Evolutionary conservation across 2,888 invertebrate species (phyloP), one percentile per base, ranked within the genome.

Genomic region (Andrena minutula): DNA sequence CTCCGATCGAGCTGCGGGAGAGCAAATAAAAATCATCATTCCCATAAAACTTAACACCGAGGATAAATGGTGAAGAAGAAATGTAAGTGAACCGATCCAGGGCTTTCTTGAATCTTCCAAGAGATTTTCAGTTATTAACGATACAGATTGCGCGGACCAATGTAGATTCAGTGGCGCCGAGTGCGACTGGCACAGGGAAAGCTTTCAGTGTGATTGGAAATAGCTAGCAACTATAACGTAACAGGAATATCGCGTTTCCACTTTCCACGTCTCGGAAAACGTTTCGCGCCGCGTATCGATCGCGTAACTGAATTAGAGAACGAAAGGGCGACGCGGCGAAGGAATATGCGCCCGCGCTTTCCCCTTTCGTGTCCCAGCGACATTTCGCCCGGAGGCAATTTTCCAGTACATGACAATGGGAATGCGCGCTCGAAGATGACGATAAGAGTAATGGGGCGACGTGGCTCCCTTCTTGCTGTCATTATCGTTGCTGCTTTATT

Each of bases 401-500:
- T 70, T 68, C 77, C 78, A 74, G 72, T n/a, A 41, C 73, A 70
- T 71, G 82, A 84, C 85, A 82, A 83, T 81, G 72, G 80, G 71
- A 85, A 85, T 30, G 78, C 70, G 41, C 61, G n/a, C 63, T 82
- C 86, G 79, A 81, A 79, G 86, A 87, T 86, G 83, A 86, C 82
- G 86, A 87, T 87, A 87, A 87, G 86, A 87, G 78, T 85, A 83
- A 86, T 82, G 76, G 76, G 74, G 74, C 83, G 79, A 83, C 79
- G 77, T 61, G 75, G 76, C 75, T 78, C 76, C 71, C 66, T 80
- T 81, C 83, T 84, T 78, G 83, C 85, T 80, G 77, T 88, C 87
- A 88, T 89, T 89, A 87, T 85, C 84, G 84, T 79, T 53, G 86
- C 79, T 75, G 87, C 73, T 88, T 90, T 84, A 86, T 90, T 89